Evolutionary conservation across 1,140 invertebrate genomes (phyloP), one percentile per base, ranked within the genome.

Genomic region (Apis dorsata): DNA sequence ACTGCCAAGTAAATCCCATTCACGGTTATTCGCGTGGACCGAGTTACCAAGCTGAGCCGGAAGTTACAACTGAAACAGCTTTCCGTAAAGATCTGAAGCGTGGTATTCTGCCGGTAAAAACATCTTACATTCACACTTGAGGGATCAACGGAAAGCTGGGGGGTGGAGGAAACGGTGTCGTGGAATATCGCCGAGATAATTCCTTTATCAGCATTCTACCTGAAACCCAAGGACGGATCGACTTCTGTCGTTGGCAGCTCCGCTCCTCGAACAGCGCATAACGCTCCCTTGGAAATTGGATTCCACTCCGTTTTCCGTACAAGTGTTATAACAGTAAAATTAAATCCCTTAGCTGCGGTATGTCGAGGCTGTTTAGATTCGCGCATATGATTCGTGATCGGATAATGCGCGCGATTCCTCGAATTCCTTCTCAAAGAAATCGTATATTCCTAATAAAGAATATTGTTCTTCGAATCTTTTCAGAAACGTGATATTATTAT

Each of bases 151-250:
- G 28, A 12, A 63, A 51, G 15, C 28, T 17, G 34, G 1, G 66
- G 59, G n/a, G 13, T 63, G 17, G n/a, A 60, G 34, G 34, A 1
- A 12, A n/a, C 8, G 17, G 13, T 11, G 44, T n/a, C 7, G 34
- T 55, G 24, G 65, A 60, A 77, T 77, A 82, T 82, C 63, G 49
- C 34, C 24, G 24, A 69, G 73, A 77, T 77, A 82, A 82, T 82
- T 82, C 73, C 73, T 34, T 82, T 82, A 82, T 82, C 80, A 44
- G 65, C 73, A 55, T 69, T 69, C 53, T 62, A 59, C 12, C 21
- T 34, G 80, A 77, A 57, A 77, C 73, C 73, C 62, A n/a, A 15
- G 44, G 44, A 75, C 24, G 55, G 65, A 82, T 77, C 80, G n/a
- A 82, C 73, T 70, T 62, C 44, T 68, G 65, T 60, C 55, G 73